phyloP scores from a whole-genome alignment of 2,888 invertebrate species.

The Brenthis daphne region DNA sequence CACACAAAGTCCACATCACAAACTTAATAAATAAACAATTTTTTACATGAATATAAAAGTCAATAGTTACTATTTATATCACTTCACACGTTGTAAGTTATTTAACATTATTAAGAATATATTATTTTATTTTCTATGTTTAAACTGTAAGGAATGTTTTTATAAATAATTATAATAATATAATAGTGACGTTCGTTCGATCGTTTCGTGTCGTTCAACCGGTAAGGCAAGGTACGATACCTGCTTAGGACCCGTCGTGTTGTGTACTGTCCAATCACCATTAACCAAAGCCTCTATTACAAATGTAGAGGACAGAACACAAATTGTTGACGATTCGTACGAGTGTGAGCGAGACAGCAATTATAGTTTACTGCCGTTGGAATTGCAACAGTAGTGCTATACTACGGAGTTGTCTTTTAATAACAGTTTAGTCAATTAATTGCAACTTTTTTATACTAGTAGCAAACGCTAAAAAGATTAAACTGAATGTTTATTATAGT shows the following conservation, averaged over 20 bases:
- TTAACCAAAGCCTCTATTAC: slow-evolving; percentile 28
- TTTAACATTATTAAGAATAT: not conserved
- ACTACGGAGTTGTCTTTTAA: slow-evolving; percentile 1
- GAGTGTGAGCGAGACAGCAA: slow-evolving; percentile 27
- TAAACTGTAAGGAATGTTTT: slow-evolving; percentile 11
- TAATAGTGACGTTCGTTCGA: slow-evolving; percentile 67
- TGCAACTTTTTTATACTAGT: no score
- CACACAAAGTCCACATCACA: slow-evolving; percentile 28
- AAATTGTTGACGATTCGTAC: slow-evolving; percentile 13
- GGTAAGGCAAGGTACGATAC: slow-evolving; percentile 65
- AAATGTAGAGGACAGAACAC: slow-evolving; percentile 24
- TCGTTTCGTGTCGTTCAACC: slow-evolving; percentile 73
- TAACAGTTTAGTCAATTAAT: not conserved
- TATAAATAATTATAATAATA: slow-evolving; percentile 16
- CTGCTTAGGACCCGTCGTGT: slow-evolving; percentile 61
- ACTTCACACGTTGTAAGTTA: slow-evolving; percentile 14
- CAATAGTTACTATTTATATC: slow-evolving; percentile 7
- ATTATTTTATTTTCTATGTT: slow-evolving; percentile 2
- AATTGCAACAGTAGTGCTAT: slow-evolving; percentile 17
- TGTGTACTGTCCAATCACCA: slow-evolving; percentile 35
- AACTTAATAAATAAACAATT: slow-evolving; percentile 28
- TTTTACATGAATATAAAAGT: slow-evolving; percentile 17
- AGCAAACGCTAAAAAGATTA: no score
- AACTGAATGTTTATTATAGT: no score
- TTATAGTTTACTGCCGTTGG: slow-evolving; percentile 9